Conservation (phyloP, 2,888 invertebrate species). For the Xestia xanthographa region DNA sequence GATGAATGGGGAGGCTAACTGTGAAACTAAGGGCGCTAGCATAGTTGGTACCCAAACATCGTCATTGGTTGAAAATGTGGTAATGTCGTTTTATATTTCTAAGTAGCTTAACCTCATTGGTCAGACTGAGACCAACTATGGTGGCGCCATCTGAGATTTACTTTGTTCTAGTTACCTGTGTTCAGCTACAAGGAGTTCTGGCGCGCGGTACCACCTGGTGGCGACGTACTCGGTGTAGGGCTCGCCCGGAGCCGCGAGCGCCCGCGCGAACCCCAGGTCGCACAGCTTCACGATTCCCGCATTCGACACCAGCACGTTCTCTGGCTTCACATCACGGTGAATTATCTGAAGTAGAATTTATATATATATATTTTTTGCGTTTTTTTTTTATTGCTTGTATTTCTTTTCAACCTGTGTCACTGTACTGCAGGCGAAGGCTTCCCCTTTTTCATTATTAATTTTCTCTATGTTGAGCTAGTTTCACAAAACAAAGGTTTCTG, state of each 20-base stretch:
- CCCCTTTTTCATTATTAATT: too few relatives aligned
- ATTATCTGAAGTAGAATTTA: constrained; percentile 91
- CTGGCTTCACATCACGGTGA: constrained; percentile 97
- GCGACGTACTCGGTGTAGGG: constrained; percentile 97
- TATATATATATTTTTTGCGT: too few relatives aligned
- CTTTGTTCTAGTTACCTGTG: constrained; percentile 91
- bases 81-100: too few relatives aligned
- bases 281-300: constrained; percentile 96
- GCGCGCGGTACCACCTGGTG: constrained; percentile 97
- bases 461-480: background rate
- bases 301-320: constrained; percentile 95
- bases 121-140: too few relatives aligned
- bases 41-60: too few relatives aligned
- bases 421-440: background rate
- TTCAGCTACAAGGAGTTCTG: constrained; percentile 96
- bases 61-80: too few relatives aligned
- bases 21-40: too few relatives aligned
- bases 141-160: too few relatives aligned
- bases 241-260: constrained; percentile 93
- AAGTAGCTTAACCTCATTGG: too few relatives aligned
- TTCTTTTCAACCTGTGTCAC: background rate
- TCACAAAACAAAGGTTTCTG: background rate
- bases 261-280: constrained; percentile 96
- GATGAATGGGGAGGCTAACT: too few relatives aligned
- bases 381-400: background rate